Conservation (phyloP, 2,888 invertebrate species). For the Ariolimax columbianus region DNA sequence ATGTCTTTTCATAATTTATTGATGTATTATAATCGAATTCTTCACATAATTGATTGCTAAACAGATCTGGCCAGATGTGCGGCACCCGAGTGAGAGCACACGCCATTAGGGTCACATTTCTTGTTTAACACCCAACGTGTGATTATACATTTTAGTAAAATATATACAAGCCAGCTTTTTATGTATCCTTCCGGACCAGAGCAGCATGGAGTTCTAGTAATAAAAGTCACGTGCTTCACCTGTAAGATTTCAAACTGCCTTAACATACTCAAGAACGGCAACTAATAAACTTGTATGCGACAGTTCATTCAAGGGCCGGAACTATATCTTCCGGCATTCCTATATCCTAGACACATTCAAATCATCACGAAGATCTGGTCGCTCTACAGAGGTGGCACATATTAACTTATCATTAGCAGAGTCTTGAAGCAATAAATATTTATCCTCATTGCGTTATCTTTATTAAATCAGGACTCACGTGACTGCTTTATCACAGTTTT, state of each 20-base stretch:
- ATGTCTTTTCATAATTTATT: too few relatives aligned
- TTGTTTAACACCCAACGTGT: neutral
- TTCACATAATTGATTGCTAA: too few relatives aligned
- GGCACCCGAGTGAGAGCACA: too few relatives aligned
- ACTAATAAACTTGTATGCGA: neutral
- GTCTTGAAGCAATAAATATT: conserved; percentile 21
- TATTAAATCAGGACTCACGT: conserved; percentile 27
- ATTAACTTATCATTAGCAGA: conserved; percentile 18
- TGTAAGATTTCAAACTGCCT: neutral
- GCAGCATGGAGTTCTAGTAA: neutral
- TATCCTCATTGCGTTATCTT: conserved; percentile 12
- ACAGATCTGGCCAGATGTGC: too few relatives aligned
- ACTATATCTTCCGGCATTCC: neutral
- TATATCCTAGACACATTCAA: neutral
- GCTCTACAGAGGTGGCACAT: conserved; percentile 3
- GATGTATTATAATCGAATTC: too few relatives aligned
- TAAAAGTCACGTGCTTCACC: neutral
- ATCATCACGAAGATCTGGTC: neutral
- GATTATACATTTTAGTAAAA: neutral
- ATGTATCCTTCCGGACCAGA: neutral
- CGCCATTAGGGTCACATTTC: neutral
- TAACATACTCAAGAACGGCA: neutral
- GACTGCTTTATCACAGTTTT: conserved; percentile 31
- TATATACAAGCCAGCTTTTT: neutral
- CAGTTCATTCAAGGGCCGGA: neutral